A percentile compares a stretch with the other conserved stretches of the same genome.
These are phyloP conservation scores for Lindbergichthys nudifrons DNA, from an alignment of 2,797 vertebrate species.

Conservation along the genomic window DNA sequence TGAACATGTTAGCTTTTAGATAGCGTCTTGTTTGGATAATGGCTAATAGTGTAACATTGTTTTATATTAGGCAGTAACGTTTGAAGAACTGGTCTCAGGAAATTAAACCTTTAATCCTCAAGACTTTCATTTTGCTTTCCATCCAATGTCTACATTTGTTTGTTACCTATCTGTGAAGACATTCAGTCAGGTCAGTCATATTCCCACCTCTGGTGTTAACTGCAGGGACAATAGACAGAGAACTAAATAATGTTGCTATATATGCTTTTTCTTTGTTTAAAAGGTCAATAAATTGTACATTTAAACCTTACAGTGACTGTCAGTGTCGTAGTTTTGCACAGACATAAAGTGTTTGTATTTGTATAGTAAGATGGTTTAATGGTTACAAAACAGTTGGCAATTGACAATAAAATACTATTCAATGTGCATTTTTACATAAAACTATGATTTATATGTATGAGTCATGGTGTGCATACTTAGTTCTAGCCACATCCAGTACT, in stretches of 20 bases:
- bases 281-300: constrained; percentile 42
- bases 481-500: not conserved
- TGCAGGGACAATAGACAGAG: constrained; percentile 52
- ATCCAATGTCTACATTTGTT: not conserved
- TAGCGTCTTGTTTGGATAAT: constrained; percentile 6
- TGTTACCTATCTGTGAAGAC: constrained; percentile 13
- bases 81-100: constrained; percentile 70
- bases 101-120: constrained; percentile 53
- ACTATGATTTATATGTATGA: not conserved
- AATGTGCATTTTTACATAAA: not conserved
- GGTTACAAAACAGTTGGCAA: not conserved
- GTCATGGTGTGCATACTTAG: not conserved
- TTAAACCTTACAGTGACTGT: constrained; percentile 22
- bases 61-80: constrained; percentile 37
- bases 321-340: constrained; percentile 10
- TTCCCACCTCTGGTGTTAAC: constrained; percentile 39
- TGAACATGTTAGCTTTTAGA: constrained; percentile 14
- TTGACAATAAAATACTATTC: not conserved
- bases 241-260: constrained; percentile 26
- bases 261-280: constrained; percentile 16
- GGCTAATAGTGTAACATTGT: constrained; percentile 9
- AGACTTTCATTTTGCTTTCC: constrained; percentile 18
- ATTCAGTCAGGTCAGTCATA: constrained; percentile 29
- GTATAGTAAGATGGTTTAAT: not conserved
- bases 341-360: not conserved